phyloP scores from a whole-genome alignment of 2,888 invertebrate genomes.

The Pteria penguin region DNA sequence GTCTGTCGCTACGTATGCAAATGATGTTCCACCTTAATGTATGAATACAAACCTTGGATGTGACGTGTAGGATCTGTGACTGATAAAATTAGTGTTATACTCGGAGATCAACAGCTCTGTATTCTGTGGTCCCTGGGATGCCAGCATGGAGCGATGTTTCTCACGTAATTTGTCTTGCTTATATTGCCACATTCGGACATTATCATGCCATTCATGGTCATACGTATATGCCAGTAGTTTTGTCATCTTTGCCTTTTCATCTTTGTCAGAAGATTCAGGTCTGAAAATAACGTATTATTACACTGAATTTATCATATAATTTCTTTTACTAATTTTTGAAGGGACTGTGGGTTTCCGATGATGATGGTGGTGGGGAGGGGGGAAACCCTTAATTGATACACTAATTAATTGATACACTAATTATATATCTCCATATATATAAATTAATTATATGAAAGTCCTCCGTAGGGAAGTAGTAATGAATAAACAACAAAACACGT shows the following conservation, averaged over 20 bases:
- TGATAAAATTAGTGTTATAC: constrained; percentile 52
- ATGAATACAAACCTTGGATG: constrained; percentile 22
- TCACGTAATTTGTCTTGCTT: constrained; percentile 54
- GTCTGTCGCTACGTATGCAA: no score
- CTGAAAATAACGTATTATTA: constrained; percentile 2
- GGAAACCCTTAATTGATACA: no score
- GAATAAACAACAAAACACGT: no score
- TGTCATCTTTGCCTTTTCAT: constrained; percentile 57
- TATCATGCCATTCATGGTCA: constrained; percentile 66
- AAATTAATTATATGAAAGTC: no score
- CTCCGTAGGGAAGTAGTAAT: no score
- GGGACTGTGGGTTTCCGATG: no score
- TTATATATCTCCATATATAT: no score
- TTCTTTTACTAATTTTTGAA: no score
- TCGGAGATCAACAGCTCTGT: constrained; percentile 49
- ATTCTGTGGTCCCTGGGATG: constrained; percentile 35
- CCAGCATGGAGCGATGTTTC: constrained; percentile 48
- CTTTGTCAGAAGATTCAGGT: constrained; percentile 30
- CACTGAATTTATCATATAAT: no score
- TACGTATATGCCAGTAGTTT: constrained; percentile 66
- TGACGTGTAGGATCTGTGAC: constrained; percentile 12
- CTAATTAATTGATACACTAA: no score
- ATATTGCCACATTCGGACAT: constrained; percentile 55
- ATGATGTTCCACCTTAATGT: no score
- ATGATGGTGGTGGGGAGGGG: no score